These are phyloP conservation scores for Nezara viridula DNA, from an alignment of 2,888 invertebrate species.

Conservation along the genomic window DNA sequence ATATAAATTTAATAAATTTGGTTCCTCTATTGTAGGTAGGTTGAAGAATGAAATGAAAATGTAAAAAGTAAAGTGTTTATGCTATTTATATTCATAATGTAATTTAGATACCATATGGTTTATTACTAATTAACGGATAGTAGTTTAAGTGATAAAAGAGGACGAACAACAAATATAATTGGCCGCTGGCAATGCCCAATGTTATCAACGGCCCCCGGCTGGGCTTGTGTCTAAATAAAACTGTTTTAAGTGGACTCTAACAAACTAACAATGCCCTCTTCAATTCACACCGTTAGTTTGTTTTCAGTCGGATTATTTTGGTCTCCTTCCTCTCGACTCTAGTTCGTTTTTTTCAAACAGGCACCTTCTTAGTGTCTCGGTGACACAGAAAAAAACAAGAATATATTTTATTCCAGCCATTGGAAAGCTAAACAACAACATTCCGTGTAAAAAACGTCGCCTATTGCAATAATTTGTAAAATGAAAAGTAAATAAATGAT, in stretches of 20 bases:
- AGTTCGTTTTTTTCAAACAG: background rate
- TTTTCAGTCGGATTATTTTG: constrained; percentile 26
- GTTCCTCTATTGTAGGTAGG: too few relatives aligned
- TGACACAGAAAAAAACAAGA: background rate
- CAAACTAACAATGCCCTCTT: constrained; percentile 40
- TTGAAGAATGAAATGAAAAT: background rate
- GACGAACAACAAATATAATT: background rate
- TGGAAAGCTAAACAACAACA: background rate
- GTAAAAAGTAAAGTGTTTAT: background rate
- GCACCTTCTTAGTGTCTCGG: background rate
- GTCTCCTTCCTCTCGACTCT: background rate
- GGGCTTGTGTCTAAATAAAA: constrained; percentile 13
- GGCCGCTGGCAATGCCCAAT: background rate
- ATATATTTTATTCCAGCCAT: background rate
- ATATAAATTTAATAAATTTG: too few relatives aligned
- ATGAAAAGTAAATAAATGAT: too few relatives aligned
- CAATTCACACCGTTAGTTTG: constrained; percentile 37
- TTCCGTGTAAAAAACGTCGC: background rate
- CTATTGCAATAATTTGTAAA: too few relatives aligned
- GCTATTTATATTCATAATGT: background rate
- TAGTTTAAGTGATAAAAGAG: background rate
- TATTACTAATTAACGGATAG: too few relatives aligned
- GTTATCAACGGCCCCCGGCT: background rate
- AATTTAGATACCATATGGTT: background rate
- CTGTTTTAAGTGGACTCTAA: constrained; percentile 20